phyloP scores from a whole-genome alignment of 1,140 invertebrate species.

The Trigoniulus corallinus region DNA sequence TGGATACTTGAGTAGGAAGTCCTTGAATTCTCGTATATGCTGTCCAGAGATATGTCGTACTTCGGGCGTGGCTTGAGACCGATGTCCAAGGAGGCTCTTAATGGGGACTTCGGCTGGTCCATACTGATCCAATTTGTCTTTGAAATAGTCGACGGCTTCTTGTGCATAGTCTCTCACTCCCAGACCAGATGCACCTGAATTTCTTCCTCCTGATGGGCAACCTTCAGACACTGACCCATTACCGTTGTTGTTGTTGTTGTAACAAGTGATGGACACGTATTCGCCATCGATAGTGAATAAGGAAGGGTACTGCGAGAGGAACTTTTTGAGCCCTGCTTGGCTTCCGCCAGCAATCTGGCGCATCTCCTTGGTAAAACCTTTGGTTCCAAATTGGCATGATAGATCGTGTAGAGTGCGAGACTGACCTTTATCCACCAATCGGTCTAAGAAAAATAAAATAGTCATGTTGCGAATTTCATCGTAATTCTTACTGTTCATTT shows the following conservation, averaged over 20 bases:
- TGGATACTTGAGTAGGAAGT: conserved; percentile 68
- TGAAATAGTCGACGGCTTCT: conserved; percentile 89
- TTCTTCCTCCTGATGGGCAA: conserved; percentile 28
- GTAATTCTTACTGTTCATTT: conserved; percentile 83
- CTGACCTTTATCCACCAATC: conserved; percentile 79
- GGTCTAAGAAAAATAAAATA: conserved; percentile 86
- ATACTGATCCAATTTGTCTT: conserved; percentile 41
- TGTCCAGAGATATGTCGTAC: conserved; percentile 85
- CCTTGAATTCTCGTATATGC: conserved; percentile 82
- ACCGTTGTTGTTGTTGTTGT: conserved; percentile 25
- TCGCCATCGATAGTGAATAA: conserved; percentile 82
- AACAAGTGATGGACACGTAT: conserved; percentile 68
- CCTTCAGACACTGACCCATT: conserved; percentile 15
- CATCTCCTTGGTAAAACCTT: conserved; percentile 80
- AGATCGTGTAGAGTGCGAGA: conserved; percentile 83
- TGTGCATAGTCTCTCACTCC: conserved; percentile 69
- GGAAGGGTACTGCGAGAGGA: conserved; percentile 62
- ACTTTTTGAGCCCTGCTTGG: conserved; percentile 79
- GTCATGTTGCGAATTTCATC: conserved; percentile 86
- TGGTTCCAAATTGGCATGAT: conserved; percentile 89
- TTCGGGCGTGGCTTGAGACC: conserved; percentile 84
- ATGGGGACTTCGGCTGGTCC: conserved; percentile 47
- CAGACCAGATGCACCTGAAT: conserved; percentile 24
- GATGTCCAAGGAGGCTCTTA: conserved; percentile 76
- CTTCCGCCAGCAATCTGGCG: conserved; percentile 80